phyloP scores from a whole-genome alignment of 2,113 vertebrate species.

The Varanus salvator region DNA sequence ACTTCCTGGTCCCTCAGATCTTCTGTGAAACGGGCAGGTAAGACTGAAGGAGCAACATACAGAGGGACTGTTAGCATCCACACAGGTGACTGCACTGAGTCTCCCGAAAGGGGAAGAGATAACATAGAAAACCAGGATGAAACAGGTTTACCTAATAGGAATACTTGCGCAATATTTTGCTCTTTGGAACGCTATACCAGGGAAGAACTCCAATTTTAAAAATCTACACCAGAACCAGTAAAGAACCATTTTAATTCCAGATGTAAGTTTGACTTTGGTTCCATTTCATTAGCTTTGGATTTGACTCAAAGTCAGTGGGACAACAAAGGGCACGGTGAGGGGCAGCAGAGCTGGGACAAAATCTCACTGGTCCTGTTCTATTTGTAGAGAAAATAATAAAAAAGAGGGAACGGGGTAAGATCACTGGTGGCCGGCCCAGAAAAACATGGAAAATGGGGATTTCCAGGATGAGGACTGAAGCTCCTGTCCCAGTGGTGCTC shows the following conservation, averaged over 20 bases:
- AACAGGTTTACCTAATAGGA: conserved; percentile 9
- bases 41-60: conserved; percentile 57
- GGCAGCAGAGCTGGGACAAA: not conserved
- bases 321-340: too few species aligned
- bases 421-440: not conserved
- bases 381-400: not conserved
- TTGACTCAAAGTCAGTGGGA: not conserved
- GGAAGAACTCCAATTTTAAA: not conserved
- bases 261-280: not conserved
- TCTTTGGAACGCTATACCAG: not conserved
- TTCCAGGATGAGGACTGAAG: not conserved
- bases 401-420: not conserved
- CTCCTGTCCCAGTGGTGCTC: too few species aligned
- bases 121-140: not conserved
- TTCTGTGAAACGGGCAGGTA: conserved; percentile 75
- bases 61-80: not conserved
- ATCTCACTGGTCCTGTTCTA: not conserved
- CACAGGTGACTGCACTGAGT: too few species aligned
- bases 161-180: not conserved
- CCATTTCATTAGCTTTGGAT: not conserved
- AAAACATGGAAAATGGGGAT: too few species aligned
- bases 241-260: not conserved
- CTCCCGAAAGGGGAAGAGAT: not conserved
- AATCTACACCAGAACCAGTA: not conserved
- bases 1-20: conserved; percentile 76